Percentiles rank a stretch among this genome's conserved stretches.
phyloP scores from a whole-genome alignment of 2,797 vertebrate genomes.

The Hemibagrus guttatus region DNA sequence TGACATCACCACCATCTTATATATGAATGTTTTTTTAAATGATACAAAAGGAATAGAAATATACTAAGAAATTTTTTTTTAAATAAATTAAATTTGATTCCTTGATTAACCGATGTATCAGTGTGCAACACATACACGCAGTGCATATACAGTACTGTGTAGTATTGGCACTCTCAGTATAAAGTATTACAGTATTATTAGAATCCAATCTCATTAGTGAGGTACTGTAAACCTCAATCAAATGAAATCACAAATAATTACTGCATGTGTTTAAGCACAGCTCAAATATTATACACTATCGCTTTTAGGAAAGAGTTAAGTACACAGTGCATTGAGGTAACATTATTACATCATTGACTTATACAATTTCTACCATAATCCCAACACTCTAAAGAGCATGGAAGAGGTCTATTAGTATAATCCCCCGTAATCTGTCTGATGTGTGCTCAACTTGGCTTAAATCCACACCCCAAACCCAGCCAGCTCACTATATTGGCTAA shows the following conservation, averaged over 20 bases:
- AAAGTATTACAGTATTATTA: not conserved
- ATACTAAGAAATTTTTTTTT: not conserved
- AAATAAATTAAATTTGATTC: not conserved
- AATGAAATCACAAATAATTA: not conserved
- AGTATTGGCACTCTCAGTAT: not conserved
- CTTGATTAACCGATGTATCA: not conserved
- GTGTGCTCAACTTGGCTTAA: constrained; percentile 26
- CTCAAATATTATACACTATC: not conserved
- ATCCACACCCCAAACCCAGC: constrained; percentile 22
- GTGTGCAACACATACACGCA: not conserved
- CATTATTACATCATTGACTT: not conserved
- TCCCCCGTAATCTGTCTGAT: constrained; percentile 17
- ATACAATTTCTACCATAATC: constrained; percentile 13
- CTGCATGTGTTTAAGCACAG: not conserved
- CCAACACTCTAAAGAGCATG: not conserved
- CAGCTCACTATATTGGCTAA: constrained; percentile 25
- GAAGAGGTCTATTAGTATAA: constrained; percentile 11
- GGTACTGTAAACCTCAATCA: not conserved
- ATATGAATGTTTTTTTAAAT: not conserved
- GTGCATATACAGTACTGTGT: not conserved
- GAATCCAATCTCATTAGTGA: not conserved
- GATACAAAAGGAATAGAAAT: not conserved
- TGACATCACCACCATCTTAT: not conserved
- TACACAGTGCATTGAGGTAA: not conserved
- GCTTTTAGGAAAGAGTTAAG: not conserved